These are phyloP conservation scores for Lucilia cuprina DNA, from an alignment of 1,140 invertebrate genomes.

Conservation along the genomic window DNA sequence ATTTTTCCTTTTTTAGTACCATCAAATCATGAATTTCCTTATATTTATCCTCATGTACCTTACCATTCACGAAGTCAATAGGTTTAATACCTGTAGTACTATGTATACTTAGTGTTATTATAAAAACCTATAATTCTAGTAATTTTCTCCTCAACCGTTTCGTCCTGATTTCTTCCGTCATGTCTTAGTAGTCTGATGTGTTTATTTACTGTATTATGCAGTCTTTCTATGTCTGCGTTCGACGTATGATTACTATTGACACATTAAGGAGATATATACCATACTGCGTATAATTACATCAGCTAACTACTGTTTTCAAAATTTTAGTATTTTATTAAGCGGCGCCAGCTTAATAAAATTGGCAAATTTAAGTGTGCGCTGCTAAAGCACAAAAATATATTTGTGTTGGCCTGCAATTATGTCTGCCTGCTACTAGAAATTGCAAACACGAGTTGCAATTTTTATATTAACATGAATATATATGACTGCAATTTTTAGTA, in stretches of 20 bases:
- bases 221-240: conserved; percentile 34
- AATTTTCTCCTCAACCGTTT: not conserved
- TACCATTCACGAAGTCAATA: conserved; percentile 4
- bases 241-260: conserved; percentile 27
- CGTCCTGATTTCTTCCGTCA: not conserved
- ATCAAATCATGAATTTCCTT: not conserved
- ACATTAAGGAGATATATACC: too few relatives aligned
- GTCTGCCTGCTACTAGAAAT: too few relatives aligned
- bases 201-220: conserved; percentile 35
- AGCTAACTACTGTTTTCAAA: too few relatives aligned
- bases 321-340: too few relatives aligned
- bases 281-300: too few relatives aligned
- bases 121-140: not conserved
- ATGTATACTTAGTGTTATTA: not conserved
- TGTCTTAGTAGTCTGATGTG: conserved; percentile 14
- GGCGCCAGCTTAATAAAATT: too few relatives aligned
- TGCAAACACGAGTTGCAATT: too few relatives aligned
- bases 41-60: not conserved
- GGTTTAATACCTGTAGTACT: not conserved
- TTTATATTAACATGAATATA: too few relatives aligned
- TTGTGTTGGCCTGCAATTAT: too few relatives aligned
- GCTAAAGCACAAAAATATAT: too few relatives aligned
- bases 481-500: too few relatives aligned
- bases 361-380: too few relatives aligned
- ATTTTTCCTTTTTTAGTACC: not conserved